Percentiles rank a stretch among this genome's conserved stretches.
Conservation (phyloP, 2,113 vertebrate species). For the Brachyhypopomus gauderio region DNA sequence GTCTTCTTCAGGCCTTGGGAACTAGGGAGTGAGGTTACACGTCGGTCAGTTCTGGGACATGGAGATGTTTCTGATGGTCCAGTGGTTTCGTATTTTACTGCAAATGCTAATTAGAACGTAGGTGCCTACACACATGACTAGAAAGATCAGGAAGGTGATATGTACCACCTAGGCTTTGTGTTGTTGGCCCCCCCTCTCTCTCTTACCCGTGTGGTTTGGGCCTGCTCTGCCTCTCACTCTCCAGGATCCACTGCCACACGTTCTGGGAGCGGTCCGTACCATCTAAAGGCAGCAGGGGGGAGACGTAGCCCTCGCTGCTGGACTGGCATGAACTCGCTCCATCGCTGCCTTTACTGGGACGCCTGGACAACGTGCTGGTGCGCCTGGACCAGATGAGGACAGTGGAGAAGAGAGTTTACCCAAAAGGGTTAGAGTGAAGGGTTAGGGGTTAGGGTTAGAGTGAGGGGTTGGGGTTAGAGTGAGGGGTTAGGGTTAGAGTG, state of each 20-base stretch:
- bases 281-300: slow-evolving; percentile 80
- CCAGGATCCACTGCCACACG: slow-evolving; percentile 93
- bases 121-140: too few relatives aligned
- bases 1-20: slow-evolving; percentile 83
- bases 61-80: too few relatives aligned
- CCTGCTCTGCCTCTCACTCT: slow-evolving; percentile 86
- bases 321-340: slow-evolving; percentile 72
- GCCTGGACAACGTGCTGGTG: slow-evolving; percentile 77
- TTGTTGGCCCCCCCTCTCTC: not conserved
- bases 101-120: too few relatives aligned
- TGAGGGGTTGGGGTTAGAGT: too few relatives aligned
- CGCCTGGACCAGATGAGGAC: slow-evolving; percentile 64
- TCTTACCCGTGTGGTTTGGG: slow-evolving; percentile 88
- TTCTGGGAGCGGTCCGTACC: slow-evolving; percentile 86
- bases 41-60: too few relatives aligned
- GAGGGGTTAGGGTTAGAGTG: too few relatives aligned
- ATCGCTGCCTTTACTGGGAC: slow-evolving; percentile 65
- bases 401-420: slow-evolving; percentile 20
- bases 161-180: too few relatives aligned
- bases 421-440: too few relatives aligned
- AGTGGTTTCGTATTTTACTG: too few relatives aligned
- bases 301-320: slow-evolving; percentile 66
- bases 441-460: too few relatives aligned
- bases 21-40: slow-evolving; percentile 61
- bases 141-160: too few relatives aligned